Base-by-base conservation (phyloP, 2,797 vertebrate species). In the Telmatherina bonti region DNA sequence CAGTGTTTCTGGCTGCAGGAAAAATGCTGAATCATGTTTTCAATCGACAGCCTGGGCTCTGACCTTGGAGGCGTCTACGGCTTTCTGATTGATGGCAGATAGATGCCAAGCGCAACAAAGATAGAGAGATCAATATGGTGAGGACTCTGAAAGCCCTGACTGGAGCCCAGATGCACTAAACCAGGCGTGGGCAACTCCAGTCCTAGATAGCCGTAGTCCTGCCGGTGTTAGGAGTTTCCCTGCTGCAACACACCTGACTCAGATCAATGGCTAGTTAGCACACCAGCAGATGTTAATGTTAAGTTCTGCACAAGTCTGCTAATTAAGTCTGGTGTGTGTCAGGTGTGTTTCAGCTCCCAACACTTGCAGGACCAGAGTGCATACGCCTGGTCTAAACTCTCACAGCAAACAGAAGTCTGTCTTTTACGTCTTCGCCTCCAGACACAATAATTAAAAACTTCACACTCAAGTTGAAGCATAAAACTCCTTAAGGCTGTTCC, bases 1-100 rank as follows among this genome's bases (percentile, higher is more conserved):
- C 36, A 64, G 16, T 49, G 58, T 22, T 41, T 60, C 60, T 64
- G 51, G 35, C 24, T 51, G 47, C 53, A 70, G 76, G 80, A 63
- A 83, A 85, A 83, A 57, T 72, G 84, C 71, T 81, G 74, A 89
- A 75, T 88, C 83, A 67, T 62, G 53, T 67, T 35, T 72, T 2
- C 18, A 78, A 78, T 73, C 83, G 78, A 76, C 74, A 79, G 43
- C 53, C 57, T 30, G 73, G 49, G 67, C 59, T 83, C 66, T 86
- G 85, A 90, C 88, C 87, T 90, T 91, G 86, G 70, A 64, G 67
- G 68, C 64, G 81, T 82, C 83, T 13, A 30, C 61, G 1, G 43
- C 61, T 54, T 29, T n/a, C 70, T 88, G 81, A 89, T 70, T 81
- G 84, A 90, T 90, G 78, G 82, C 67, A 77, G 70, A 75, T 54